phyloP scores from a whole-genome alignment of 2,888 invertebrate genomes.

The Apodemia arnacis region DNA sequence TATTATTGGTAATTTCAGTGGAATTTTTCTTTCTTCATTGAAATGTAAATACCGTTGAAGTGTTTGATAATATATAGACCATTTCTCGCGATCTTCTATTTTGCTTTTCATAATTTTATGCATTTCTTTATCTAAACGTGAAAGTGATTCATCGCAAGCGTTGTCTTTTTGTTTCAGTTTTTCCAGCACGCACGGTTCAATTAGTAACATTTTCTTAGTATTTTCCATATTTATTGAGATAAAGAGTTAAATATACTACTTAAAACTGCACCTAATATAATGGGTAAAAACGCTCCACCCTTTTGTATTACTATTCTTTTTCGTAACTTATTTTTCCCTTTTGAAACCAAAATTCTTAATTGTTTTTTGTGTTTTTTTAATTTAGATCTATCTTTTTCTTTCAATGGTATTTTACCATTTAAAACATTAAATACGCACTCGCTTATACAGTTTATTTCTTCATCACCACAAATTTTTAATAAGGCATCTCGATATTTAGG shows the following conservation, averaged over 20 bases:
- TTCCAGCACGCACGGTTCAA: not conserved
- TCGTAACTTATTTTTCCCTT: not conserved
- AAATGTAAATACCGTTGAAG: slow-evolving; percentile 39
- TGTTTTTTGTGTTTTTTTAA: slow-evolving; percentile 35
- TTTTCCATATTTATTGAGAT: no score
- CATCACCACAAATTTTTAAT: slow-evolving; percentile 23
- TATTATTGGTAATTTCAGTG: not conserved
- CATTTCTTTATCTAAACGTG: not conserved
- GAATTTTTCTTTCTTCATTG: not conserved
- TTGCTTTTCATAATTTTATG: not conserved
- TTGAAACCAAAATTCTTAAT: slow-evolving; percentile 25
- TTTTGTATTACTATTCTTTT: slow-evolving; percentile 41
- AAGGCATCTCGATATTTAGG: not conserved
- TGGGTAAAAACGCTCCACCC: slow-evolving; percentile 42
- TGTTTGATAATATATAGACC: slow-evolving; percentile 39
- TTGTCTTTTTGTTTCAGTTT: not conserved
- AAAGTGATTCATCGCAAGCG: not conserved
- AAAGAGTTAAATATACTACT: slow-evolving; percentile 11
- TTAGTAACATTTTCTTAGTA: no score
- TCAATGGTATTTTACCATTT: slow-evolving; percentile 31
- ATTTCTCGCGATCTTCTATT: slow-evolving; percentile 41
- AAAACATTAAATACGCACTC: slow-evolving; percentile 40
- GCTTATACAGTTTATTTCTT: no score
- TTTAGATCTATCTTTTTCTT: slow-evolving; percentile 21
- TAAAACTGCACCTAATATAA: slow-evolving; percentile 45